Conservation (phyloP, 1,140 invertebrate genomes). For the Portunus trituberculatus region DNA sequence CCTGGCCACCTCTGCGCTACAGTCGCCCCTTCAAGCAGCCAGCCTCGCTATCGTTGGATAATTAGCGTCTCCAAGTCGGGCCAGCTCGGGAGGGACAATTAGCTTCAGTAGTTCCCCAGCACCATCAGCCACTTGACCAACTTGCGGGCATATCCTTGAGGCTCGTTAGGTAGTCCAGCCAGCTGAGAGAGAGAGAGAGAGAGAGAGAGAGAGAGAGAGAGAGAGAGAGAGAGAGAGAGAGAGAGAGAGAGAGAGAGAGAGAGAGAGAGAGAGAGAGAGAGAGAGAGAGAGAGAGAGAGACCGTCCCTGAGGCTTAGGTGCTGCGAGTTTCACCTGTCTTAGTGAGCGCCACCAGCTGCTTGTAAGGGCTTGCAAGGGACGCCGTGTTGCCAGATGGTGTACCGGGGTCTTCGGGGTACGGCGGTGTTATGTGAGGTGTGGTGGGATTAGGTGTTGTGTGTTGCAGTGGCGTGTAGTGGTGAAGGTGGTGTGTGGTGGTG, state of each 20-base stretch:
- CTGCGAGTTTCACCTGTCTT: background rate
- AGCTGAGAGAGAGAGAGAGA: constrained; percentile 6
- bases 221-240: background rate
- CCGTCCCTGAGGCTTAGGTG: background rate
- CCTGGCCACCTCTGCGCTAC: background rate
- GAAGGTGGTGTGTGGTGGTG: background rate
- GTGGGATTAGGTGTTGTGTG: background rate
- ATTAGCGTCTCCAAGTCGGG: constrained; percentile 6
- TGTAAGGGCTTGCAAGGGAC: background rate
- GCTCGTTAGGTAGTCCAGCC: constrained; percentile 27
- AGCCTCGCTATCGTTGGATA: background rate
- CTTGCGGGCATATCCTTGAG: constrained; percentile 4
- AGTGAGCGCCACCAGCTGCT: background rate
- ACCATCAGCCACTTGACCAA: constrained; percentile 36
- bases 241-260: background rate
- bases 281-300: background rate
- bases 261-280: background rate
- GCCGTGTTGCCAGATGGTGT: background rate
- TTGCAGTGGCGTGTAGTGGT: background rate
- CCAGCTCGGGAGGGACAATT: background rate
- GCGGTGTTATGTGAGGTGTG: background rate
- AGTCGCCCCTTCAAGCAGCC: background rate
- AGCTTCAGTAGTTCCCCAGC: constrained; percentile 24
- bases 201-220: background rate
- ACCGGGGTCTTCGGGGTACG: background rate